Evolutionary conservation across 2,888 invertebrate species (phyloP), one percentile per base, ranked within the genome.

Genomic region (Acrocera orbiculus): DNA sequence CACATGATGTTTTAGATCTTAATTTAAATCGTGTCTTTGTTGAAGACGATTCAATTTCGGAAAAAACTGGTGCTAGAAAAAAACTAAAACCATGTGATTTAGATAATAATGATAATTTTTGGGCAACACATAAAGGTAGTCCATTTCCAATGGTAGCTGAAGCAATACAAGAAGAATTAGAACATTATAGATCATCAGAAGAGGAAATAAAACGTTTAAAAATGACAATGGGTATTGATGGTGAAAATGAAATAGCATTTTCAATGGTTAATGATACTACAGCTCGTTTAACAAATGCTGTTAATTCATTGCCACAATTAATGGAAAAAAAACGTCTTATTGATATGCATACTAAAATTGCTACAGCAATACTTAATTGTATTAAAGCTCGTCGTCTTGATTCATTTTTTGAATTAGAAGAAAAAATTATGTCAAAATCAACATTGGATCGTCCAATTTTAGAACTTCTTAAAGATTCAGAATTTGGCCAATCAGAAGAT

Each of bases 291-390:
- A 95, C 95, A 1, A 86, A 77, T 39, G 95, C 96, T 15, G 92
- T 98, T 7, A 85, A 87, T 57, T 93, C 92, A 0, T 64, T 99
- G 47, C 98, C 98, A 0, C 93, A 95, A 53, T 66, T 99, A 16
- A 70, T 98, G 60, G 96, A 96, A 59, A 92, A 87, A 66, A 98
- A 99, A 58, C 69, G 93, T 24, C 69, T 96, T 10, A 92, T 99
- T 46, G 98, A 98, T 53, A 89, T 95, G 85, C 98, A 99, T 56
- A 98, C 93, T 16, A 95, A 92, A 44, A 81, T 98, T 41, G 98
- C 98, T 4, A 98, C 96, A 66, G 77, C 76, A 9, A 79, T 87
- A 44, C 61, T 87, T 36, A 83, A 85, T 58, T 70, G 67, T 32
- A 87, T 89, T 28, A 89, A 93, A 65, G 73, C 76, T 1, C 68